Evolutionary conservation across 2,113 vertebrate genomes (phyloP).

Genomic region (Colinus virginianus): DNA sequence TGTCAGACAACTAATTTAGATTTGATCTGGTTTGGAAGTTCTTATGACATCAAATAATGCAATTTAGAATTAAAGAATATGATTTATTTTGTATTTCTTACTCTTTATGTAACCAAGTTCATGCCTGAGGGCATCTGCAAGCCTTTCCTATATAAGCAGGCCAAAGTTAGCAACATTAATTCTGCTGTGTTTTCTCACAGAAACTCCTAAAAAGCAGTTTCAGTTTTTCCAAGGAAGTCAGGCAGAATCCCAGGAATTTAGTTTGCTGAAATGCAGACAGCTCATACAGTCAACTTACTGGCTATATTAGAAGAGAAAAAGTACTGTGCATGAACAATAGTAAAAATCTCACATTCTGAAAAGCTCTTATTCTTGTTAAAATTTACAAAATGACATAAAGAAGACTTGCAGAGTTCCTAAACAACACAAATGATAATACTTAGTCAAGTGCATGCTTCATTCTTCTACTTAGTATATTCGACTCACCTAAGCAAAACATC

Average conservation of each 20-base stretch:
- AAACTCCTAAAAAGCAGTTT: slow-evolving; percentile 45
- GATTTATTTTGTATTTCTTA: slow-evolving; percentile 66
- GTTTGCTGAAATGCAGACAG: slow-evolving; percentile 4
- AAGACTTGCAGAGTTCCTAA: not conserved
- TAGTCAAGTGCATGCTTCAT: not conserved
- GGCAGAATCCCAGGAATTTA: slow-evolving; percentile 31
- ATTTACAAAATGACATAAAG: not conserved
- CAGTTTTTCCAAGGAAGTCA: slow-evolving; percentile 36
- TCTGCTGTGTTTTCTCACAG: slow-evolving; percentile 12
- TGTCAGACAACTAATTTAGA: slow-evolving; percentile 60
- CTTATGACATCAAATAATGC: slow-evolving; percentile 65
- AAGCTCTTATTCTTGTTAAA: slow-evolving; percentile 17
- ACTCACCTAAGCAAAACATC: not conserved
- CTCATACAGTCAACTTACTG: not conserved
- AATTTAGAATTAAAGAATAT: slow-evolving; percentile 63
- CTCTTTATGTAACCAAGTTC: slow-evolving; percentile 48
- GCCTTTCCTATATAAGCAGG: not conserved
- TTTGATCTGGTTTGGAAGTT: slow-evolving; percentile 61
- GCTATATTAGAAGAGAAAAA: not conserved
- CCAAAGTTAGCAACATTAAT: slow-evolving; percentile 12
- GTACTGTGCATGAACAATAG: not conserved
- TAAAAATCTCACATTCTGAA: not conserved
- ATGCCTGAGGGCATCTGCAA: slow-evolving; percentile 44
- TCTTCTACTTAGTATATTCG: not conserved
- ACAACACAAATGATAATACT: not conserved